Base-by-base conservation (phyloP, 1,140 invertebrate species). In the Papilio polyxenes region DNA sequence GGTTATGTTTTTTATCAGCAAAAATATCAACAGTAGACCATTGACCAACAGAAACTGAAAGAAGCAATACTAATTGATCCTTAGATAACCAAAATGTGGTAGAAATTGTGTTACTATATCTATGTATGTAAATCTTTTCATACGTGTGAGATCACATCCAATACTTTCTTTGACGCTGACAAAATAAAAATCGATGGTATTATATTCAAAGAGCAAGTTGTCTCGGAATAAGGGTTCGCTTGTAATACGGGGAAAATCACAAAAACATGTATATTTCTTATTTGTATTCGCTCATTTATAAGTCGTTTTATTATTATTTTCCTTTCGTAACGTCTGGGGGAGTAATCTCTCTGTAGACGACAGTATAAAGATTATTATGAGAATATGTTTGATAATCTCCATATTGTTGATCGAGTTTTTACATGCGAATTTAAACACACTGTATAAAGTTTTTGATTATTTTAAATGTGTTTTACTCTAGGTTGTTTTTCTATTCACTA, bases 231-330 rank as follows among this genome's bases (percentile, higher is more conserved):
- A 92, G 88, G 87, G 83, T 83, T 74, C 83, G 80, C 83, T 85
- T 84, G 83, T 80, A 86, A 87, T 87, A 82, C 81, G 84, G 85
- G 82, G 85, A 89, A 86, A 88, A 86, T 88, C 85, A 90, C 89
- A 90, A 90, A 88, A 86, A 87, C 83, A 86, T 37, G 23, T 69
- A 69, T 69, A 88, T 88, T 84, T 86, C 85, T 89, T 91, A 89
- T 90, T 89, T 92, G 87, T 90, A 86, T 86, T 82, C 86, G 82
- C 80, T 84, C 85, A 85, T 87, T 86, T 83, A 88, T 89, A 86
- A 87, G 86, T 78, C 86, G 88, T 88, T 89, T 87, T 88, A 85
- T 86, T 83, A 82, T 80, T 56, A 85, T 37, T 83, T 83, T 53
- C 10, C 23, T 49, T 44, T 56, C 31, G 44, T 72, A 49, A 76